Base-by-base conservation (phyloP, 2,888 invertebrate species). In the Prosapia bicincta region DNA sequence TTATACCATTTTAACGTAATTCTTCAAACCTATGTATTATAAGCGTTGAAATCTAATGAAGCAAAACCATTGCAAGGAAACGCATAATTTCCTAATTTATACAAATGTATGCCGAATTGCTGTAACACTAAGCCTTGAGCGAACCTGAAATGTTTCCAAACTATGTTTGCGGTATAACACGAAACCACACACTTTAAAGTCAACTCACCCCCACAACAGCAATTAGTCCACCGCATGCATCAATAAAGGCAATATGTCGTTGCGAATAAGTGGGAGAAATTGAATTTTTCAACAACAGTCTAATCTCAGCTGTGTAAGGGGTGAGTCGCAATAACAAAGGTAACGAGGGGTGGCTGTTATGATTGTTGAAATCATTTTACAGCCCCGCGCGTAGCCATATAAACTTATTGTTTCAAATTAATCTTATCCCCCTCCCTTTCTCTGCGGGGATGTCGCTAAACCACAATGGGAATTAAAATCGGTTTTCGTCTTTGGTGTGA, bases 361-460 rank as follows among this genome's bases (percentile, higher is more conserved):
- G 72, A 70, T 73, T 71, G 71, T 66, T 67, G 71, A 74, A 76
- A 76, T 78, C 75, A 76, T 78, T 78, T 78, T 78, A 78, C 78
- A 78, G 68, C 76, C 76, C 78, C 78, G 74, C 65, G 69, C 68
- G 78, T 72, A 72, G 69, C 75, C 78, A 76, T 78, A 78, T 78
- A 78, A 78, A 78, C 76, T 78, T 78, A 78, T 78, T 78, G 78
- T 78, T 78, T 78, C 78, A 76, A 78, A 78, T 78, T 75, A 75
- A 76, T 78, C 76, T 72, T 38, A 65, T 25, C 67, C 73, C 54
- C 71, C 71, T 43, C 71, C 25, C 68, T 15, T 72, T 66, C 10
- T 13, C 20, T 5, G 54, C 10, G 20, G 54, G 9, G 38, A 20
- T 54, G 54, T 54, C 54, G 54, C 54, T 3, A 54, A 54, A 54